phyloP scores from a whole-genome alignment of 2,797 vertebrate species.

The Pseudotriccus pelzelni region DNA sequence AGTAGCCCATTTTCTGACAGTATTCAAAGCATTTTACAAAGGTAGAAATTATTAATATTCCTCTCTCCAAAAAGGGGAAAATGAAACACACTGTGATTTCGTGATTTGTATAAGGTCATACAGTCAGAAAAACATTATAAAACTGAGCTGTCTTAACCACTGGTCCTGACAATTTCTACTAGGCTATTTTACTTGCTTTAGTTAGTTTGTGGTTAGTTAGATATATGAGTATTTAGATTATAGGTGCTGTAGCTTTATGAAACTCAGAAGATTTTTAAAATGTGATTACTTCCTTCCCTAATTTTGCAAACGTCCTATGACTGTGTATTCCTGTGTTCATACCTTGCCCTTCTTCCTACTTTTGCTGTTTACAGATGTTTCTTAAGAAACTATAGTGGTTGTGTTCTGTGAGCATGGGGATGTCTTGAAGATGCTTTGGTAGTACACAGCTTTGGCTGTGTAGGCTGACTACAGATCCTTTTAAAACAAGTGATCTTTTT shows the following conservation, averaged over 20 bases:
- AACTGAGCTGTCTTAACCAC: not conserved
- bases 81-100: not conserved
- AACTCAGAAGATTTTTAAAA: not conserved
- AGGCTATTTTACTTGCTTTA: not conserved
- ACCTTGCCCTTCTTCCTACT: not conserved
- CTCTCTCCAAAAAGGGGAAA: not conserved
- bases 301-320: not conserved
- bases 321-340: not conserved
- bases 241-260: not conserved
- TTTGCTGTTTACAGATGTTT: not conserved
- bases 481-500: not conserved
- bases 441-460: not conserved
- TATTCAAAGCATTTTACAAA: conserved; percentile 35
- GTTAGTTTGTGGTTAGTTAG: not conserved
- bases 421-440: not conserved
- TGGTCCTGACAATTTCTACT: not conserved
- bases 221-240: not conserved
- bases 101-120: not conserved
- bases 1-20: not conserved
- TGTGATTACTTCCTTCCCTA: not conserved
- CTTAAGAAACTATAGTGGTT: not conserved
- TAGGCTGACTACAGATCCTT: not conserved
- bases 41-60: conserved; percentile 5
- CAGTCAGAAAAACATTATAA: not conserved
- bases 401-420: not conserved